phyloP scores from a whole-genome alignment of 2,797 vertebrate genomes.

The Crax fasciolata region DNA sequence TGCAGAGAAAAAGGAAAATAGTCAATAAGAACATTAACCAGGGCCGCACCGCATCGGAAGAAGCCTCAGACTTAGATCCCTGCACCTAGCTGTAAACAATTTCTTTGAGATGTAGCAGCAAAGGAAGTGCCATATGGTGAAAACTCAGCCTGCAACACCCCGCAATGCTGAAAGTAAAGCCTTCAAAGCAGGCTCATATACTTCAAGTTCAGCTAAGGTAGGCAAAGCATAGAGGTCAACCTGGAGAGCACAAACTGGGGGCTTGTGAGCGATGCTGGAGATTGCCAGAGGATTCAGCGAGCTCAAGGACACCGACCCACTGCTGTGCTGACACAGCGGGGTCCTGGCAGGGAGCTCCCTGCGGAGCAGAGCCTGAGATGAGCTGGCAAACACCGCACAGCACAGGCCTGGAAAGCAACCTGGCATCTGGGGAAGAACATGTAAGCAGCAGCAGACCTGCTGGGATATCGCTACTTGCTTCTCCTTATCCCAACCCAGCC shows the following conservation, averaged over 20 bases:
- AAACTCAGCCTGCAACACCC: neutral
- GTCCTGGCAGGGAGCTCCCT: neutral
- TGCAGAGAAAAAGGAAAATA: neutral
- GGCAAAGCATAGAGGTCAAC: conserved; percentile 6
- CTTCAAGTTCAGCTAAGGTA: conserved; percentile 9
- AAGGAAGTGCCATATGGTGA: neutral
- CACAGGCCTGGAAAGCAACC: accelerated
- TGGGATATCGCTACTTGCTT: accelerated
- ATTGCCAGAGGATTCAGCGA: neutral
- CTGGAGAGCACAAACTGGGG: neutral
- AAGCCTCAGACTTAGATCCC: neutral
- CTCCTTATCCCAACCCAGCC: accelerated
- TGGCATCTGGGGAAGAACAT: accelerated
- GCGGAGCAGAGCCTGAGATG: neutral
- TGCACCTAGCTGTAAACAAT: conserved; percentile 9
- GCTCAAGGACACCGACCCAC: neutral
- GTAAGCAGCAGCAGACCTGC: neutral
- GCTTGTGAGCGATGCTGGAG: neutral
- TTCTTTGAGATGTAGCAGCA: neutral
- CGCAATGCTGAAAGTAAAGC: neutral
- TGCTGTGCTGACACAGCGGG: neutral
- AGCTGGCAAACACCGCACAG: accelerated
- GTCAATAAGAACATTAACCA: neutral
- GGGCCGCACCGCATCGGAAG: neutral
- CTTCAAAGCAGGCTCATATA: neutral